Conservation (phyloP, 2,113 vertebrate species). For the Catharus minimus region DNA sequence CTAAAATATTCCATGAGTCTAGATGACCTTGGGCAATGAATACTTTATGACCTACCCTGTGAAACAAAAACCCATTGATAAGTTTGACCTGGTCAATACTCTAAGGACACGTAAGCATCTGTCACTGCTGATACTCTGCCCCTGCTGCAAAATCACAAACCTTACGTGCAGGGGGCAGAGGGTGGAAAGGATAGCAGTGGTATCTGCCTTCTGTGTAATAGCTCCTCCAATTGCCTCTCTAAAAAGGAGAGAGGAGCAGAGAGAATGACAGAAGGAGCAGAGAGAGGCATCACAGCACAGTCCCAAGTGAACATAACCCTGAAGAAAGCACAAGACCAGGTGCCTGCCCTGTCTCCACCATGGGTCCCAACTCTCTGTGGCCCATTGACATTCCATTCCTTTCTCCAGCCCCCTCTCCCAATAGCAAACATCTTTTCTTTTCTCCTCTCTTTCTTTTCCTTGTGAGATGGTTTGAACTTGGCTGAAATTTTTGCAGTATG, state of each 20-base stretch:
- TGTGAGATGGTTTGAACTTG: background rate
- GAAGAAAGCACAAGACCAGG: background rate
- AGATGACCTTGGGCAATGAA: constrained; percentile 56
- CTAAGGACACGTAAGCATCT: background rate
- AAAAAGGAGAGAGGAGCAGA: background rate
- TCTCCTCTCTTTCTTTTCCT: background rate
- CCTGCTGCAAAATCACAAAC: constrained; percentile 32
- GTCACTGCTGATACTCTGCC: constrained; percentile 54
- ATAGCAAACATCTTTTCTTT: background rate
- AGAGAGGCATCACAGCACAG: background rate
- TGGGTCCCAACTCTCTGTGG: background rate
- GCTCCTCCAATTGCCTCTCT: background rate
- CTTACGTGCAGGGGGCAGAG: background rate
- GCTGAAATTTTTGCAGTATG: background rate
- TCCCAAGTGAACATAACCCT: background rate
- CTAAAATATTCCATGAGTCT: constrained; percentile 62
- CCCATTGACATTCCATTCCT: background rate
- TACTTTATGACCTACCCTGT: constrained; percentile 58
- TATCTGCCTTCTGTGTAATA: background rate
- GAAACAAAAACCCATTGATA: constrained; percentile 66
- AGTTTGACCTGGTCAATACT: constrained; percentile 67
- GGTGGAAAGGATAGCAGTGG: constrained; percentile 16
- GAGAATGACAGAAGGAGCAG: background rate
- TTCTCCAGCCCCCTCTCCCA: background rate
- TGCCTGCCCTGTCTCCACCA: background rate